A percentile compares a stretch with the other conserved stretches of the same genome.
Evolutionary conservation across 2,797 vertebrate species (phyloP).

Genomic region (Serranus cabrilla): DNA sequence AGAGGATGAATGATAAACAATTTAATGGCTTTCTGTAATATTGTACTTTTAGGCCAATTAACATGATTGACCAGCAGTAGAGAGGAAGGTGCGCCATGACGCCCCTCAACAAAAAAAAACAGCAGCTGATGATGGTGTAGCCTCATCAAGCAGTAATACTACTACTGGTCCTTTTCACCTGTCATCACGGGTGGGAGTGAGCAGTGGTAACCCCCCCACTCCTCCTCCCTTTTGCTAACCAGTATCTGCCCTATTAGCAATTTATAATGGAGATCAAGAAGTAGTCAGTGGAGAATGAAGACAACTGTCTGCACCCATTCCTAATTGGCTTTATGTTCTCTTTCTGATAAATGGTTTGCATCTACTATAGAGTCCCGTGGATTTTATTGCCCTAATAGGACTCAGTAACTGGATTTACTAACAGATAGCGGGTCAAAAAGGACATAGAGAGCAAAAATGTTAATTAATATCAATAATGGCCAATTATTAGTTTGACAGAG

Average conservation of each 20-base stretch:
- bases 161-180: conserved; percentile 92
- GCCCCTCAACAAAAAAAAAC: conserved; percentile 91
- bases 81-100: conserved; percentile 90
- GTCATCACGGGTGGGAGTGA: conserved; percentile 90
- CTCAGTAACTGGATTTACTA: conserved; percentile 98
- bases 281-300: conserved; percentile 99
- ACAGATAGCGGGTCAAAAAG: conserved; percentile 96
- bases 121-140: conserved; percentile 92
- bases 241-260: conserved; percentile 99
- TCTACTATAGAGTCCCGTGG: conserved; percentile 88
- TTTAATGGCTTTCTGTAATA: conserved; percentile 83
- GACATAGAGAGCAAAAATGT: conserved; percentile 98
- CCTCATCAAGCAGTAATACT: conserved; percentile 90
- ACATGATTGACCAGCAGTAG: conserved; percentile 93
- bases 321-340: conserved; percentile 99
- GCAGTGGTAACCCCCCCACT: conserved; percentile 90
- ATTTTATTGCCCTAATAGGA: conserved; percentile 98
- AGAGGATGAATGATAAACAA: conserved; percentile 66
- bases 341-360: conserved; percentile 98
- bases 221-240: conserved; percentile 88
- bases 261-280: conserved; percentile 99
- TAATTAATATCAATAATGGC: conserved; percentile 99
- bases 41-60: conserved; percentile 93
- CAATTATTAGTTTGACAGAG: conserved; percentile 99
- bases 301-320: conserved; percentile 95